Evolutionary conservation across 2,888 invertebrate genomes (phyloP), one percentile per base, ranked within the genome.

Genomic region (Acanthosepion esculentum): DNA sequence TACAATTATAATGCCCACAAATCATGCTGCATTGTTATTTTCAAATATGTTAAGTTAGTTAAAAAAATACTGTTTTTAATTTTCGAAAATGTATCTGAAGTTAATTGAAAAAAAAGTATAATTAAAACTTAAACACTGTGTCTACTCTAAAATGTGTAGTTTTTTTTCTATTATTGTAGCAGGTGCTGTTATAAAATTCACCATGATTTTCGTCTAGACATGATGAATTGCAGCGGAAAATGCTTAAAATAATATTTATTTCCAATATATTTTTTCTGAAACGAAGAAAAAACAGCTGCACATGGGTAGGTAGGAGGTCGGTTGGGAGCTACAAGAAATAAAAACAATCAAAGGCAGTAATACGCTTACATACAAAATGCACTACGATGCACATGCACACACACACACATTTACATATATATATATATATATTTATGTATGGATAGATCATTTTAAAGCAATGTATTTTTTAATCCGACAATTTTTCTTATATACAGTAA

Each of bases 381-480:
- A 1, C n/a, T 41, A 41, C 41, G 3, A 2, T 41, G 41, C 41
- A 2, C 41, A 41, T 41, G 41, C 3, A 41, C 41, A 3, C 41
- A 41, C 41, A 41, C 41, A 41, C 41, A 41, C 41, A 41, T 2
- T 4, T n/a, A 5, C 6, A 64, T 64, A 64, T 64, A 64, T 64
- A 64, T 64, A 64, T 64, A 64, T 64, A 64, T 64, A 64, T 64
- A 64, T 64, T n/a, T 78, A 78, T 78, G n/a, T 78, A 78, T 78
- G n/a, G 26, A 50, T 50, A 50, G 10, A 53, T 53, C 41, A 41
- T 41, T 41, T 41, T 41, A 41, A 41, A 41, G 41, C 2, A 41
- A 41, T 1, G 0, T 41, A 41, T 41, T 41, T 41, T 41, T 41
- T 41, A 41, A 41, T 41, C 41, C 41, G 41, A 41, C 41, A 41